Conservation (phyloP, 2,888 invertebrate species). For the Apotomis betuletana region DNA sequence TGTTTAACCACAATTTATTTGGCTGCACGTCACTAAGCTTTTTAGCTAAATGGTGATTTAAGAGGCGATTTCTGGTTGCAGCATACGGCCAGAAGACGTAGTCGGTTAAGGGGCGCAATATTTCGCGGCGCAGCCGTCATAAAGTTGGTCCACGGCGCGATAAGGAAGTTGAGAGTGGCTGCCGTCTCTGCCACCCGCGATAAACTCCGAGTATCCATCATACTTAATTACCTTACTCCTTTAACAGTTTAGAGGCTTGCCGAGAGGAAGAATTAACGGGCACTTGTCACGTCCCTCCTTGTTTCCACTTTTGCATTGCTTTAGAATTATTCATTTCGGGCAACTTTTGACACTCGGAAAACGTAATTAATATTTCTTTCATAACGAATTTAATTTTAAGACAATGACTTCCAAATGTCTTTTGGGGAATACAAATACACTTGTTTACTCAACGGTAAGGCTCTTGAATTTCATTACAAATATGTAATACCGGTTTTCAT, state of each 20-base stretch:
- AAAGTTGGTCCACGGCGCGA: conserved; percentile 64
- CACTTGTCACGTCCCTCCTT: conserved; percentile 64
- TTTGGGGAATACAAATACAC: not conserved
- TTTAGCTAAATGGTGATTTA: not conserved
- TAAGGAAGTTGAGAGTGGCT: conserved; percentile 70
- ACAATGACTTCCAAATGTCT: not conserved
- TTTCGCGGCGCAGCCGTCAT: conserved; percentile 60
- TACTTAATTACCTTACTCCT: conserved; percentile 79
- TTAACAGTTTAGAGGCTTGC: conserved; percentile 72
- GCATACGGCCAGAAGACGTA: conserved; percentile 13
- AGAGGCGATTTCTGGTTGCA: conserved; percentile 16
- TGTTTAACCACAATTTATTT: not conserved
- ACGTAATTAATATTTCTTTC: conserved; percentile 24
- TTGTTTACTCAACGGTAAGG: no score
- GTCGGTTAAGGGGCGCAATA: conserved; percentile 53
- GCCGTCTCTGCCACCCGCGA: conserved; percentile 68
- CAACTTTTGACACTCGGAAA: conserved; percentile 24
- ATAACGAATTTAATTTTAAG: not conserved
- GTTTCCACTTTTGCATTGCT: conserved; percentile 62
- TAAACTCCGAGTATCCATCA: conserved; percentile 79
- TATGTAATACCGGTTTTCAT: no score
- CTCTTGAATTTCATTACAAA: no score
- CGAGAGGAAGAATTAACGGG: conserved; percentile 69
- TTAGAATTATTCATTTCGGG: conserved; percentile 37
- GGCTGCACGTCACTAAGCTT: not conserved